Conservation (phyloP, 2,888 invertebrate genomes). For the Strigamia crassipes region DNA sequence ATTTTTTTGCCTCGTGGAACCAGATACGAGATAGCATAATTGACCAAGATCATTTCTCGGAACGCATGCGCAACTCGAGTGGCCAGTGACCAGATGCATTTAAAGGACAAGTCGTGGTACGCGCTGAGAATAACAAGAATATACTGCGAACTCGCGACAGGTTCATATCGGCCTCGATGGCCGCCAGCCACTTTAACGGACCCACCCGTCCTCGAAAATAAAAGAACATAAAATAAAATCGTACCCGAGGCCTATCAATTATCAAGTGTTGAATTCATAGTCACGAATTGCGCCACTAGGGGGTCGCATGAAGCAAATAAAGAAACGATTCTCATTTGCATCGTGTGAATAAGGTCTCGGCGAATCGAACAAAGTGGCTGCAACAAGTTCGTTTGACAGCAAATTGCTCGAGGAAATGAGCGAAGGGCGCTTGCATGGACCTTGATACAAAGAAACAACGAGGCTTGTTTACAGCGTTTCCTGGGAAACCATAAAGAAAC, state of each 20-base stretch:
- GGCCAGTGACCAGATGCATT: slow-evolving; percentile 13
- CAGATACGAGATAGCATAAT: not conserved
- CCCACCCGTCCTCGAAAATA: too few relatives aligned
- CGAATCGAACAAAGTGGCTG: not conserved
- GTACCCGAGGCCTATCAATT: slow-evolving; percentile 3
- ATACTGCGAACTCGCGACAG: not conserved
- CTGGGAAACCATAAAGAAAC: slow-evolving; percentile 27
- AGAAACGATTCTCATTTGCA: slow-evolving; percentile 11
- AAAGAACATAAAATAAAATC: not conserved
- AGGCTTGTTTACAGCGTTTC: not conserved
- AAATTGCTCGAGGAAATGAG: slow-evolving; percentile 7
- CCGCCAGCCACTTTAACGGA: too few relatives aligned
- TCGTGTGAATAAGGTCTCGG: slow-evolving; percentile 24
- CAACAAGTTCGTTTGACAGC: not conserved
- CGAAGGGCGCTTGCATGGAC: not conserved
- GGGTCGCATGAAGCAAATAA: not conserved
- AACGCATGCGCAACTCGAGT: slow-evolving; percentile 20
- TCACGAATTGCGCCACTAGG: slow-evolving; percentile 25
- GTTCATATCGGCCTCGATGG: too few relatives aligned
- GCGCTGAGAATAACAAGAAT: not conserved
- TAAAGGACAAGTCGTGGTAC: not conserved
- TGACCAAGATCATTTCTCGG: not conserved
- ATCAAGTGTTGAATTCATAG: slow-evolving; percentile 30
- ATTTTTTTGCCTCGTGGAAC: not conserved
- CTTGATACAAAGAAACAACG: slow-evolving; percentile 22